Percentiles rank a stretch among this genome's conserved stretches.
Evolutionary conservation across 2,888 invertebrate species (phyloP).

Genomic region (Nemotelus nigrinus): DNA sequence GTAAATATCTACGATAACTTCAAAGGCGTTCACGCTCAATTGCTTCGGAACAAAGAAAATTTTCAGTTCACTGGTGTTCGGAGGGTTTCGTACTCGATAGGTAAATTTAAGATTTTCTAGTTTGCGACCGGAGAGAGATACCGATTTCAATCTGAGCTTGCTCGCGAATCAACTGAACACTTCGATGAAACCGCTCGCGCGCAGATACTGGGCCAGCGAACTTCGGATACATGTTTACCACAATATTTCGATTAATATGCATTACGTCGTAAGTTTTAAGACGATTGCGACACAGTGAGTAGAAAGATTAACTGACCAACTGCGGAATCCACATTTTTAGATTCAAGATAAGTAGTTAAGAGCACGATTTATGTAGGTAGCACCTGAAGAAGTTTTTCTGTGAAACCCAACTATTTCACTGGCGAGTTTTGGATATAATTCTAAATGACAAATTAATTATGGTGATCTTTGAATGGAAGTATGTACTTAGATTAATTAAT

Average conservation of each 20-base stretch:
- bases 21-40: not conserved
- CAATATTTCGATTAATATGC: not conserved
- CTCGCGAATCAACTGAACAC: constrained; percentile 25
- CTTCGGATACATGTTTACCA: not conserved
- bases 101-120: constrained; percentile 20
- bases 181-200: not conserved
- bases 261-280: not conserved
- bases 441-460: too few species aligned
- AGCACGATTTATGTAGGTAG: too few species aligned
- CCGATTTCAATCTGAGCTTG: constrained; percentile 33
- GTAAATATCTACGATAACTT: not conserved
- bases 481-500: too few species aligned
- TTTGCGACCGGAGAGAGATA: constrained; percentile 1
- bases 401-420: too few species aligned
- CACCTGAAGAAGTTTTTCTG: too few species aligned
- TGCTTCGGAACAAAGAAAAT: constrained; percentile 13
- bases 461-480: too few species aligned
- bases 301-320: too few species aligned
- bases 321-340: too few species aligned
- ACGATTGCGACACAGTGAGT: not conserved
- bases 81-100: not conserved
- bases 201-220: constrained; percentile 19
- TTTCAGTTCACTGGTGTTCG: not conserved
- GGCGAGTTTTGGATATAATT: too few species aligned
- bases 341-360: too few species aligned